phyloP scores from a whole-genome alignment of 2,113 vertebrate species.

The Syngnathus scovelli region DNA sequence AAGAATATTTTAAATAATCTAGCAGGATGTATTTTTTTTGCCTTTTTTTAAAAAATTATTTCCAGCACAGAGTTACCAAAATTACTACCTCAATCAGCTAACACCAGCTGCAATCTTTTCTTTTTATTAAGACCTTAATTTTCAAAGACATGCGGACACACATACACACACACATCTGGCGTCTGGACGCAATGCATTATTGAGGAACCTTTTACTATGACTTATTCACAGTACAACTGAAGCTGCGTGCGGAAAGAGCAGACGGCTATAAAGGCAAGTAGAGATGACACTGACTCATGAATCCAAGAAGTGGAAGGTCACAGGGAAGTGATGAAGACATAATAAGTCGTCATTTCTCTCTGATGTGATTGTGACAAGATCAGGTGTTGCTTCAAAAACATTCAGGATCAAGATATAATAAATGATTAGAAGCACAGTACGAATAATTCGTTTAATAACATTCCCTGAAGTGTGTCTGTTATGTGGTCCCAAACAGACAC shows the following conservation, averaged over 20 bases:
- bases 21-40: background rate
- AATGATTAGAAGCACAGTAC: too few relatives aligned
- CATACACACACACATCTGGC: slow-evolving; percentile 32
- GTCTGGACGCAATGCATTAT: slow-evolving; percentile 60
- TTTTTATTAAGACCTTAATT: background rate
- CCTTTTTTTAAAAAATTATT: too few relatives aligned
- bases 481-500: too few relatives aligned
- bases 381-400: too few relatives aligned
- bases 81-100: too few relatives aligned
- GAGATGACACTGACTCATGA: background rate
- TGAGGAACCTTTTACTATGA: slow-evolving; percentile 62
- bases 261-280: background rate
- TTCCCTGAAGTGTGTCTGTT: too few relatives aligned
- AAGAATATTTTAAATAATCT: background rate
- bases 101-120: background rate
- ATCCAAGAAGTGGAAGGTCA: background rate
- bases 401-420: too few relatives aligned
- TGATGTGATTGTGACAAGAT: background rate
- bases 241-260: background rate
- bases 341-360: background rate
- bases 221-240: slow-evolving; percentile 58
- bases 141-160: background rate
- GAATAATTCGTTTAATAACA: too few relatives aligned
- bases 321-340: background rate
- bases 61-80: too few relatives aligned